These are phyloP conservation scores for Drosophila kambysellisi DNA, from an alignment of 2,888 invertebrate genomes.

Conservation along the genomic window DNA sequence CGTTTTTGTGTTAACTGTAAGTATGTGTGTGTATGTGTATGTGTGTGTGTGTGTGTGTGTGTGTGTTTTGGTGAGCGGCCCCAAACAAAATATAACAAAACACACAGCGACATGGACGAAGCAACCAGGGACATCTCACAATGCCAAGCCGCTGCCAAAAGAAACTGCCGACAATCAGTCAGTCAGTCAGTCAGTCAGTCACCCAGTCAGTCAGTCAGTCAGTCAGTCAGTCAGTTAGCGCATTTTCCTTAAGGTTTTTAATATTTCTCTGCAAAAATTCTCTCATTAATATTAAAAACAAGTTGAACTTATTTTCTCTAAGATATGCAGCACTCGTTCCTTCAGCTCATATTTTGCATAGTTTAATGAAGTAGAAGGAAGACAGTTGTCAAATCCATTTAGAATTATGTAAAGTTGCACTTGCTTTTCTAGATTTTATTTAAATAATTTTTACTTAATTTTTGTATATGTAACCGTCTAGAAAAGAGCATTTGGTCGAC, in stretches of 20 bases:
- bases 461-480: no score
- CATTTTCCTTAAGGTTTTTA: slow-evolving; percentile 21
- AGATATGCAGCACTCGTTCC: not conserved
- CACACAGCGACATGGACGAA: slow-evolving; percentile 20
- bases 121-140: slow-evolving; percentile 57
- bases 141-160: slow-evolving; percentile 43
- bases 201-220: slow-evolving; percentile 6
- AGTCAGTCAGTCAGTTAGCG: slow-evolving; percentile 5
- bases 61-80: slow-evolving; percentile 11
- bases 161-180: slow-evolving; percentile 41
- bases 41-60: slow-evolving; percentile 1
- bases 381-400: not conserved
- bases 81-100: slow-evolving; percentile 18
- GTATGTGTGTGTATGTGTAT: slow-evolving; percentile 3
- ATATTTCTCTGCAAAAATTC: not conserved
- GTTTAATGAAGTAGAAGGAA: not conserved
- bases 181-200: slow-evolving; percentile 9
- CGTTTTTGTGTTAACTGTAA: slow-evolving; percentile 13
- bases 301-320: not conserved
- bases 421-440: not conserved
- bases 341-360: not conserved
- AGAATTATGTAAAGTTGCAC: not conserved
- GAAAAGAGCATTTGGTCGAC: slow-evolving; percentile 9
- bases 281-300: not conserved
- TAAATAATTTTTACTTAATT: no score